These are phyloP conservation scores for Indicator maculatus DNA, from an alignment of 2,113 vertebrate genomes.

Conservation along the genomic window DNA sequence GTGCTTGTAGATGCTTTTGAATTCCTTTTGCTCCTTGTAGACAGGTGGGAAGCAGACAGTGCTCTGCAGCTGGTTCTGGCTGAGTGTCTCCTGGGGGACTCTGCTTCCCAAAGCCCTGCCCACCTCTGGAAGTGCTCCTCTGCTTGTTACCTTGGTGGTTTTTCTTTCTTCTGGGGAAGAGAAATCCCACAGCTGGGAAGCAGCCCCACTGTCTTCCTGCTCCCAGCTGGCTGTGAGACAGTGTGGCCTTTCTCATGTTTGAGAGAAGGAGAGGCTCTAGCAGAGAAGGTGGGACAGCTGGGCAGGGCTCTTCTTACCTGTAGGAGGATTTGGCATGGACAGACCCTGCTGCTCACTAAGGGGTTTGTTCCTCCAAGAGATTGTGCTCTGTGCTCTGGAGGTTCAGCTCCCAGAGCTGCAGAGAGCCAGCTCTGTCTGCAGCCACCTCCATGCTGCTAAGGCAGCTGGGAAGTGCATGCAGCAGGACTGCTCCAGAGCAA, in stretches of 20 bases:
- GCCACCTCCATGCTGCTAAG: background rate
- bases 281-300: background rate
- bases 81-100: accelerated
- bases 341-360: accelerated
- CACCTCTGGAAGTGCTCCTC: background rate
- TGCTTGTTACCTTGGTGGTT: background rate
- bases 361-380: background rate
- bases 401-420: background rate
- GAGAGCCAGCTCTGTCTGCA: background rate
- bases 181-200: background rate
- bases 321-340: background rate
- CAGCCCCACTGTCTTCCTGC: background rate
- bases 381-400: background rate
- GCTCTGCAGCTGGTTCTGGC: background rate
- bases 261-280: background rate
- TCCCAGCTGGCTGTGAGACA: background rate
- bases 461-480: accelerated
- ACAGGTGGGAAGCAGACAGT: background rate
- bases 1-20: background rate
- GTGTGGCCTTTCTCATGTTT: accelerated
- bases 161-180: background rate
- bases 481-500: background rate
- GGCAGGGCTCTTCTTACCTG: background rate
- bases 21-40: background rate
- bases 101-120: background rate